phyloP scores from a whole-genome alignment of 2,797 vertebrate genomes.

The Gallinago stenura region DNA sequence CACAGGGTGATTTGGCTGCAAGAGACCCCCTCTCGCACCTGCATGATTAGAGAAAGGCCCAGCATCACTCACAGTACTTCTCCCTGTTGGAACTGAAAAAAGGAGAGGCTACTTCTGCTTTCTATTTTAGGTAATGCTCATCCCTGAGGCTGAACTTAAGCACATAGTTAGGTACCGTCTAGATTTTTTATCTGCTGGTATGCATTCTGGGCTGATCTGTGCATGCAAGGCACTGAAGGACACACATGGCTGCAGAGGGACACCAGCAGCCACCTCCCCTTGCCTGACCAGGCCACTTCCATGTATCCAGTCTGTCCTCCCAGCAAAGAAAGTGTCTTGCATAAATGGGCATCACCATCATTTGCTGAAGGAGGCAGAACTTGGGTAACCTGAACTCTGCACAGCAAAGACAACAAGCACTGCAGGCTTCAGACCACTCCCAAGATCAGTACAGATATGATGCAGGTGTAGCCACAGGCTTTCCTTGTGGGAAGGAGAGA shows the following conservation, averaged over 20 bases:
- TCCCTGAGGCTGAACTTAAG: background rate
- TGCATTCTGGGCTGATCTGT: background rate
- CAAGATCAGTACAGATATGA: background rate
- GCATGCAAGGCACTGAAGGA: background rate
- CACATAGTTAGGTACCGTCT: background rate
- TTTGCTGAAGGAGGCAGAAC: background rate
- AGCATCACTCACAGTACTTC: background rate
- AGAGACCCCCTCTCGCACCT: background rate
- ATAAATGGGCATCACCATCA: background rate
- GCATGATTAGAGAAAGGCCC: background rate
- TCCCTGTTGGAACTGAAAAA: background rate
- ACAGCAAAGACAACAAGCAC: background rate
- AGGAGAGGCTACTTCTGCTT: background rate
- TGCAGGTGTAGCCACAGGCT: constrained; percentile 1
- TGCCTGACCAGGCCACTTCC: background rate
- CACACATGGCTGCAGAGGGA: background rate
- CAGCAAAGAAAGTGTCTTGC: background rate
- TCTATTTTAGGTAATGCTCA: background rate
- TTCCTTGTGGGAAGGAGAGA: background rate
- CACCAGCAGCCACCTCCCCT: background rate
- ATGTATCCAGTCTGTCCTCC: background rate
- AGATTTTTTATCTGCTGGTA: background rate
- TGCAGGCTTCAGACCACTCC: background rate
- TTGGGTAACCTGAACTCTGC: background rate
- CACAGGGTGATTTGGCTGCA: background rate